Percentiles rank a stretch among this genome's conserved stretches.
Conservation (phyloP, 2,113 vertebrate genomes). For the Helogale parvula region DNA sequence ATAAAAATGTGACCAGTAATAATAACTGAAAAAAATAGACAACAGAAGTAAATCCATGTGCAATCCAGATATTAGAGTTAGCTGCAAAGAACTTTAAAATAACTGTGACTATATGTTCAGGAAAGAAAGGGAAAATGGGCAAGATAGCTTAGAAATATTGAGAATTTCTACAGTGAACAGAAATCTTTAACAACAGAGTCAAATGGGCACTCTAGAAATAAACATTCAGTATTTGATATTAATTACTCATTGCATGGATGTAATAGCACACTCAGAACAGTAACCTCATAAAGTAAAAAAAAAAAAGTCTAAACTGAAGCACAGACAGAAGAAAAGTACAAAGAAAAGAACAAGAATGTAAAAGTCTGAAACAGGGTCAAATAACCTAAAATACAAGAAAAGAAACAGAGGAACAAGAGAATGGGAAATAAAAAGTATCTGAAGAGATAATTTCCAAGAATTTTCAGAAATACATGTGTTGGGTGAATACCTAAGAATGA, state of each 20-base stretch:
- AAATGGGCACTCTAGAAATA: not conserved
- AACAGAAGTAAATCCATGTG: not conserved
- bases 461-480: not conserved
- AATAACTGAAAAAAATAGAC: not conserved
- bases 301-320: not conserved
- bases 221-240: not conserved
- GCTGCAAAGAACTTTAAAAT: not conserved
- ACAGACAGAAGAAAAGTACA: not conserved
- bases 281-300: not conserved
- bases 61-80: not conserved
- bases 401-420: not conserved
- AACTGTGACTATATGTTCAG: not conserved
- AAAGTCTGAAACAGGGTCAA: not conserved
- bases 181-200: not conserved
- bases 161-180: not conserved
- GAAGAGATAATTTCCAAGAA: not conserved
- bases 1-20: not conserved
- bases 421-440: not conserved
- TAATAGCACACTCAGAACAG: not conserved
- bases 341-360: not conserved
- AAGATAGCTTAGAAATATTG: not conserved
- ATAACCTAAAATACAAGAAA: not conserved
- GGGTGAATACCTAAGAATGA: not conserved
- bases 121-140: not conserved
- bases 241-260: not conserved